Base-by-base conservation (phyloP, 2,888 invertebrate genomes). In the Ochlodes sylvanus region DNA sequence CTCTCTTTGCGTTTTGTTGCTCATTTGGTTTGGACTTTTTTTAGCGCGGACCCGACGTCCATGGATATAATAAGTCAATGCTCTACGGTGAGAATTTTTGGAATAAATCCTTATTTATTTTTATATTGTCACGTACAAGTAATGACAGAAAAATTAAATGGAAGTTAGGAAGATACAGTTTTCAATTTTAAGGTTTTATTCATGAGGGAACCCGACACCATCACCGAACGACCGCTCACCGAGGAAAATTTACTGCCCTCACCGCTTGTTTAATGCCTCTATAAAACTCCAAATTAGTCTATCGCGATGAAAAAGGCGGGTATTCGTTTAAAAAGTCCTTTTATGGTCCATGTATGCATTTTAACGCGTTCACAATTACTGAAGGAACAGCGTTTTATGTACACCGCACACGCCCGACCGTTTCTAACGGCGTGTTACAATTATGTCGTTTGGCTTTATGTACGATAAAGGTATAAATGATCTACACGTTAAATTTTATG, bases 221-320 rank as follows among this genome's bases (percentile, higher is more conserved):
- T 66, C 52, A 60, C 50, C 12, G 41, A 65, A 41, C 60, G 44
- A 47, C 19, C 38, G 38, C 21, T 55, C 58, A 15, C 52, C 14
- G 60, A 44, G 54, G 55, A 65, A 61, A 67, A 67, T 67, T 67
- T 61, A 62, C 67, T 44, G 47, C 61, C 66, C 47, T 62, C 52
- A n/a, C 12, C 67, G 55, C 61, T 60, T 66, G 61, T 61, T 67
- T 55, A 67, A 67, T 44, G 61, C 44, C 10, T 42, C 61, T 38
- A 61, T 67, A 67, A 66, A 67, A 61, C 61, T 44, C 61, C 67
- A 61, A 67, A 67, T 67, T 67, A 67, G 61, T 67, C 66, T 60
- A 56, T 67, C 55, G 61, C 55, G 55, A 67, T 55, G 44, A 61
- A 67, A 55, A 54, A 56, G 55, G 15, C 38, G 55, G 14, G 15